A percentile compares a stretch with the other conserved stretches of the same genome.
phyloP scores from a whole-genome alignment of 2,888 invertebrate genomes.

The Timandra comae region DNA sequence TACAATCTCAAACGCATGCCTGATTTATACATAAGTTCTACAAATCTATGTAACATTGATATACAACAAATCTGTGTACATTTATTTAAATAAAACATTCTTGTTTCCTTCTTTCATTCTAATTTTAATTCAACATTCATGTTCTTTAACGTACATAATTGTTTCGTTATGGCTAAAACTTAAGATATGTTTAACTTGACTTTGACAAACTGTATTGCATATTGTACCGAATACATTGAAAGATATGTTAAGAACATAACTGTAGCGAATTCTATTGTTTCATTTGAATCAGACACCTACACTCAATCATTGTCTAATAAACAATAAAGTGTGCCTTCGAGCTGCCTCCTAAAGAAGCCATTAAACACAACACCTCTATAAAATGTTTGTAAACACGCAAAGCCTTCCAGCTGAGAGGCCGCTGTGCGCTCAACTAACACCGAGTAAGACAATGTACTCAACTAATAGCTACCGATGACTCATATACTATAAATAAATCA shows the following conservation, averaged over 20 bases:
- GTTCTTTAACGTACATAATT: too few relatives aligned
- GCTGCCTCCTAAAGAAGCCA: conserved; percentile 67
- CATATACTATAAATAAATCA: conserved; percentile 68
- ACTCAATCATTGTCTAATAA: conserved; percentile 53
- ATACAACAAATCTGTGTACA: too few relatives aligned
- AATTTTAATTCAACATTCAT: too few relatives aligned
- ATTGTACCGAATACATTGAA: too few relatives aligned
- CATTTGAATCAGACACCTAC: conserved; percentile 27
- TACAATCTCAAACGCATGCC: too few relatives aligned
- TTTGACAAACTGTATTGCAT: too few relatives aligned
- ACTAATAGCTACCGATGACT: conserved; percentile 68
- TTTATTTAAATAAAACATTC: too few relatives aligned
- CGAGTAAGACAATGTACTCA: conserved; percentile 55
- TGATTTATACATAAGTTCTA: too few relatives aligned
- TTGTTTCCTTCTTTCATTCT: too few relatives aligned
- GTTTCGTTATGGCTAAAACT: too few relatives aligned
- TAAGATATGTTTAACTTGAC: too few relatives aligned
- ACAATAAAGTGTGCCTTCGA: conserved; percentile 59
- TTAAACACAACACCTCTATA: conserved; percentile 71
- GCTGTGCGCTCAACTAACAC: conserved; percentile 30
- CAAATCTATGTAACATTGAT: too few relatives aligned
- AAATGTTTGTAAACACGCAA: conserved; percentile 75
- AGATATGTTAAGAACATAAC: conserved; percentile 10
- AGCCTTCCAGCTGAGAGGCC: conserved; percentile 62
- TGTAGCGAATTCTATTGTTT: conserved; percentile 18